Base-by-base conservation (phyloP, 2,888 invertebrate species). In the Parasteatoda lunata region DNA sequence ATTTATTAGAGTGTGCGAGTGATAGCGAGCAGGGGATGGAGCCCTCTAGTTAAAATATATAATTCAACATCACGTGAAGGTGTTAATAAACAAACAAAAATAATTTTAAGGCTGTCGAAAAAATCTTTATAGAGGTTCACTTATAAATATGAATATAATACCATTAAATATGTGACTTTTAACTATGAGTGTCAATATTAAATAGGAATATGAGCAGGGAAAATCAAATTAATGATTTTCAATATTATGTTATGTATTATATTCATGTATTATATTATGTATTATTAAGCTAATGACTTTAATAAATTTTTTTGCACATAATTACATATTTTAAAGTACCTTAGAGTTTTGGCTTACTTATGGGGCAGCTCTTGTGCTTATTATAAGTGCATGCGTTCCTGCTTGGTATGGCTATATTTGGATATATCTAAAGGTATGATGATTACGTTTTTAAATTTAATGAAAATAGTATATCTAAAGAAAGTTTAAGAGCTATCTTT, bases 391-490 rank as follows among this genome's bases (percentile, higher is more conserved):
- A 6, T 80, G 77, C 11, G 30, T 88, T 7, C 15, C 84, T 5
- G 73, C 84, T n/a, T 88, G 88, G 88, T 48, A 76, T n/a, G 88
- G 88, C 47, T 88, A 88, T n/a, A 49, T 88, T 0, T 96, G 95
- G 95, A 93, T 93, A 86, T 83, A 70, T 5, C 51, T 83, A 8
- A 83, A 78, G 76, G 88, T 88, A 79, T n/a, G 4, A 59, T n/a
- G n/a, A 4, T 3, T 11, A 59, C 4, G 6, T n/a, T n/a, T 59
- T 59, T 59, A 59, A 59, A 59, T 6, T 59, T 5, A 13, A 59
- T 59, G 5, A 59, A 13, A 59, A 13, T 59, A 59, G n/a, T 6
- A 13, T 5, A 70, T 70, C 48, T 48, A 70, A 13, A 66, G 15
- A 15, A 30, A 15, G 8, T 68, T 68, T 0, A 9, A 45, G 9